A percentile compares a stretch with the other conserved stretches of the same genome.
Conservation (phyloP, 2,797 vertebrate species). For the Peromyscus attwateri region DNA sequence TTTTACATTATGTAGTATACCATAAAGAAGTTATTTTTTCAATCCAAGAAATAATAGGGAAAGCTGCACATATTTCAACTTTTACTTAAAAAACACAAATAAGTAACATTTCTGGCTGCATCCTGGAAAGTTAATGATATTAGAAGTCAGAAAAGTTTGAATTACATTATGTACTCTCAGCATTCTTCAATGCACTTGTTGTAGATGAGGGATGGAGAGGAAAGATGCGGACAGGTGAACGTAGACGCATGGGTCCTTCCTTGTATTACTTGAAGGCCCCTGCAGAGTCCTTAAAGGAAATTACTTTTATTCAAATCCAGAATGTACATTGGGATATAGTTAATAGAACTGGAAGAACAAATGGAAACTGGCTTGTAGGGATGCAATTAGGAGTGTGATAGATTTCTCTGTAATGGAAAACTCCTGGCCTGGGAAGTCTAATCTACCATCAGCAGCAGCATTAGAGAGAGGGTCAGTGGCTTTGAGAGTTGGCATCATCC, state of each 20-base stretch:
- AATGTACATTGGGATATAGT: neutral
- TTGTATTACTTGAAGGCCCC: neutral
- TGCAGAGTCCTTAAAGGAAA: neutral
- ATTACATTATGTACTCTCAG: neutral
- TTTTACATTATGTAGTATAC: neutral
- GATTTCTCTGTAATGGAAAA: neutral
- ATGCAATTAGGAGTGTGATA: neutral
- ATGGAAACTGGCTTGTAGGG: neutral
- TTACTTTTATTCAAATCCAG: neutral
- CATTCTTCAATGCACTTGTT: neutral
- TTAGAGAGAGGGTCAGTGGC: neutral
- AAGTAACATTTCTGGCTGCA: neutral
- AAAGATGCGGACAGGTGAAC: neutral
- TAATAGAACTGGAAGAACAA: neutral
- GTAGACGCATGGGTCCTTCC: neutral
- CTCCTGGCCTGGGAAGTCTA: neutral
- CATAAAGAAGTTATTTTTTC: neutral
- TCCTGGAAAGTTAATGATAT: neutral
- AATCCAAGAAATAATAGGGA: neutral
- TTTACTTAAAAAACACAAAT: neutral
- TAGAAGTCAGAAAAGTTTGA: neutral
- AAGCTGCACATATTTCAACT: neutral
- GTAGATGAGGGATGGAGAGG: neutral
- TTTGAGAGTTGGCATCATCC: neutral
- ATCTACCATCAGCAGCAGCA: neutral